Conservation (phyloP, 2,797 vertebrate species). For the Gambusia yucatana region DNA sequence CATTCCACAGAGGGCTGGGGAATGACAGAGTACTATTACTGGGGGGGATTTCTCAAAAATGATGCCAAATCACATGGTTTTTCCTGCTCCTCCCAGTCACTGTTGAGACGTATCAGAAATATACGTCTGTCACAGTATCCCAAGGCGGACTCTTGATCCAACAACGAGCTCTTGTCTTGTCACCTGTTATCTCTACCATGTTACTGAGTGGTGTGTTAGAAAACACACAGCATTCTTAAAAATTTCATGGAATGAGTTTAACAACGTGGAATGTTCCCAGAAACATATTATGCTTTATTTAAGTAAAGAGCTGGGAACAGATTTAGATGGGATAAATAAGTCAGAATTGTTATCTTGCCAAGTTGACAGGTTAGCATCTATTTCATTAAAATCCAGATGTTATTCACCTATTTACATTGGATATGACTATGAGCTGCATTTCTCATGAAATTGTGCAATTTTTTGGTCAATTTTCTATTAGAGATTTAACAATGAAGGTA, state of each 20-base stretch:
- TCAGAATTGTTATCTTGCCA: slow-evolving; percentile 30
- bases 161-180: slow-evolving; percentile 71
- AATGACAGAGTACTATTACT: slow-evolving; percentile 64
- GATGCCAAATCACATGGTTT: slow-evolving; percentile 70
- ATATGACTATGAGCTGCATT: background rate
- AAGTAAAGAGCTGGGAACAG: slow-evolving; percentile 49
- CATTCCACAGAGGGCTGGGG: slow-evolving; percentile 69
- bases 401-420: background rate
- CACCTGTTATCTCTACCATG: slow-evolving; percentile 76
- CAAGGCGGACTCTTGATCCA: slow-evolving; percentile 71
- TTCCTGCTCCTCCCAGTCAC: slow-evolving; percentile 58
- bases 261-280: slow-evolving; percentile 46
- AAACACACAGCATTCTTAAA: slow-evolving; percentile 65
- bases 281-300: slow-evolving; percentile 52
- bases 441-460: background rate
- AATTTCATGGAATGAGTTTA: slow-evolving; percentile 55
- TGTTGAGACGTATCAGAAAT: slow-evolving; percentile 70
- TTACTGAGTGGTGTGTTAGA: slow-evolving; percentile 58
- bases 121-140: slow-evolving; percentile 72
- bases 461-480: background rate
- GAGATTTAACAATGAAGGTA: background rate
- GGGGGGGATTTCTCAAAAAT: slow-evolving; percentile 74
- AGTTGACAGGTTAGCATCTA: slow-evolving; percentile 30
- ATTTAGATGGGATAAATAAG: slow-evolving; percentile 41
- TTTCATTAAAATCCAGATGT: background rate